Evolutionary conservation across 2,888 invertebrate genomes (phyloP).

Genomic region (Eurytoma adleriae): DNA sequence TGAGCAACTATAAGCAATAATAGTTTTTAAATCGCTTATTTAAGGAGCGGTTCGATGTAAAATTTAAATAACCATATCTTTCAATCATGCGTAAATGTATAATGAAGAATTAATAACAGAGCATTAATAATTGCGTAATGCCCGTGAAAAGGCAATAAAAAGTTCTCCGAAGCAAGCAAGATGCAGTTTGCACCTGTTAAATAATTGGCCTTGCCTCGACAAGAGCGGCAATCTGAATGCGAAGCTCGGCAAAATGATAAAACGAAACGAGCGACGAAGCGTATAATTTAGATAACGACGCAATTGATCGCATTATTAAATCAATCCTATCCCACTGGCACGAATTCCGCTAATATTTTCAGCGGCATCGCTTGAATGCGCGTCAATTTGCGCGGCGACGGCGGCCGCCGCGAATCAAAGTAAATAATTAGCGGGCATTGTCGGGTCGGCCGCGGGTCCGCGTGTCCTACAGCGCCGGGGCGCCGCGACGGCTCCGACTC

Average conservation of each 20-base stretch:
- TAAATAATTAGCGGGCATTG: constrained; percentile 47
- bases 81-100: too few relatives aligned
- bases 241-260: background rate
- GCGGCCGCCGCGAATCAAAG: constrained; percentile 24
- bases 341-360: constrained; percentile 11
- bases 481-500: background rate
- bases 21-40: too few relatives aligned
- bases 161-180: too few relatives aligned
- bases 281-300: constrained; percentile 2
- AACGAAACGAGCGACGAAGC: background rate
- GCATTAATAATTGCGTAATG: too few relatives aligned
- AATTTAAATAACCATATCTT: too few relatives aligned
- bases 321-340: background rate
- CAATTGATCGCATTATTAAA: constrained; percentile 26
- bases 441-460: background rate
- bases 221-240: background rate
- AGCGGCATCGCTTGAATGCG: constrained; percentile 20
- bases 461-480: background rate
- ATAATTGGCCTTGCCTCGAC: too few relatives aligned
- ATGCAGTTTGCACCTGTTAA: too few relatives aligned
- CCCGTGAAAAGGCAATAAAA: too few relatives aligned
- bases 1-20: too few relatives aligned
- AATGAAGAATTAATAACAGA: too few relatives aligned
- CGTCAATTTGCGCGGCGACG: constrained; percentile 15
- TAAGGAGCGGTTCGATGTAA: too few relatives aligned